phyloP scores from a whole-genome alignment of 1,140 invertebrate species.

The Oedothorax gibbosus region DNA sequence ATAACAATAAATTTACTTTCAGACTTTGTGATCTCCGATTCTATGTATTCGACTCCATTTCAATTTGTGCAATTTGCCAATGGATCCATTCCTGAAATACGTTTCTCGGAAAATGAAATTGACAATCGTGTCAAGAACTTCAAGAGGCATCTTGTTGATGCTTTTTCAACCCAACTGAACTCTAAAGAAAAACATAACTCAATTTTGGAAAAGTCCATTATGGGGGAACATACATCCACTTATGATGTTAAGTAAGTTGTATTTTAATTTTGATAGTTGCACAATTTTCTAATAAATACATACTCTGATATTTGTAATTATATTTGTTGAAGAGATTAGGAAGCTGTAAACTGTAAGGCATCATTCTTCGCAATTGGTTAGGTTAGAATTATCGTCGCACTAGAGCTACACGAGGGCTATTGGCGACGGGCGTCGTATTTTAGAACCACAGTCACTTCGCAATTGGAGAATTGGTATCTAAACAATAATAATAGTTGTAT shows the following conservation, averaged over 20 bases:
- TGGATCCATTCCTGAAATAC: slow-evolving; percentile 61
- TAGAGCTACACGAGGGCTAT: too few relatives aligned
- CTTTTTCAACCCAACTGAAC: slow-evolving; percentile 61
- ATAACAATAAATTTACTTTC: background rate
- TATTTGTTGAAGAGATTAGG: too few relatives aligned
- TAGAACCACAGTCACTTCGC: too few relatives aligned
- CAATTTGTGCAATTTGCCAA: slow-evolving; percentile 60
- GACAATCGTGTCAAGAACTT: slow-evolving; percentile 60
- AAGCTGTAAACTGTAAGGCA: too few relatives aligned
- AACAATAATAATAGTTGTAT: too few relatives aligned
- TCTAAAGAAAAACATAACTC: background rate
- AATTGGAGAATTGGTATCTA: too few relatives aligned
- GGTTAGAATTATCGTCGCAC: too few relatives aligned
- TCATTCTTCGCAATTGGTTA: too few relatives aligned
- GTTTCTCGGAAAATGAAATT: slow-evolving; percentile 56
- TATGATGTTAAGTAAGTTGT: slow-evolving; percentile 50
- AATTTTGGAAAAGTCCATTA: slow-evolving; percentile 48
- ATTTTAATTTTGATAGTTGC: background rate
- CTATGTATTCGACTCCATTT: slow-evolving; percentile 52
- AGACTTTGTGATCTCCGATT: background rate
- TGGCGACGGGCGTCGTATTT: too few relatives aligned
- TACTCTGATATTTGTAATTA: too few relatives aligned
- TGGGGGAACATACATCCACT: slow-evolving; percentile 56
- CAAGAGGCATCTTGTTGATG: slow-evolving; percentile 62
- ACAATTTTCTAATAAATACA: background rate